These are phyloP conservation scores for Barbus barbus DNA, from an alignment of 2,113 vertebrate genomes.

Conservation along the genomic window DNA sequence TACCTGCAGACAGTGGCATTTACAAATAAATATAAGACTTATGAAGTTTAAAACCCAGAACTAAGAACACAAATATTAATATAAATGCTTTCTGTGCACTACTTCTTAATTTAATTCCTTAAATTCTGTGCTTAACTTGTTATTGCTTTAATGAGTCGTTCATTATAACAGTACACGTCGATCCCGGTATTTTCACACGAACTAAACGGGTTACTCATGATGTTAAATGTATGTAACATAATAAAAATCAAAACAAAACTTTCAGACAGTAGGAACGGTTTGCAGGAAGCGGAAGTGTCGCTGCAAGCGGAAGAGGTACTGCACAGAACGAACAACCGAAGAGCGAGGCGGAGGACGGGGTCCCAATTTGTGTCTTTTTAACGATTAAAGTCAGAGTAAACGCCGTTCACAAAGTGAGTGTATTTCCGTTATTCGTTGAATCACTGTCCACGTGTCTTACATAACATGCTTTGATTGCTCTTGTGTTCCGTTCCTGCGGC, in stretches of 20 bases:
- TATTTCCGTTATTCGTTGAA: background rate
- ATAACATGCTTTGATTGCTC: background rate
- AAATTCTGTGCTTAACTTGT: background rate
- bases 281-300: conserved; percentile 75
- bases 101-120: too few species aligned
- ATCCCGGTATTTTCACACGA: background rate
- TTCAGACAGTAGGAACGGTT: background rate
- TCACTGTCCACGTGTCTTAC: background rate
- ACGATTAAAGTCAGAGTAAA: conserved; percentile 69
- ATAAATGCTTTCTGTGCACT: background rate
- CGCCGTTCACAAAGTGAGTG: conserved; percentile 74
- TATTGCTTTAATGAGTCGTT: background rate
- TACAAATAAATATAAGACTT: background rate
- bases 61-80: background rate
- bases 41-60: background rate
- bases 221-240: background rate
- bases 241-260: background rate
- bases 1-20: background rate
- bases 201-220: background rate
- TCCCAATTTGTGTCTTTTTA: conserved; percentile 65
- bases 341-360: conserved; percentile 72
- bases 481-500: background rate
- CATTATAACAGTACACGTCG: background rate
- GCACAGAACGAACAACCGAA: conserved; percentile 76
- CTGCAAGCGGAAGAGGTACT: conserved; percentile 79